Percentiles rank a stretch among this genome's conserved stretches.
These are phyloP conservation scores for Chloropsis hardwickii DNA, from an alignment of 2,113 vertebrate genomes.

Conservation along the genomic window DNA sequence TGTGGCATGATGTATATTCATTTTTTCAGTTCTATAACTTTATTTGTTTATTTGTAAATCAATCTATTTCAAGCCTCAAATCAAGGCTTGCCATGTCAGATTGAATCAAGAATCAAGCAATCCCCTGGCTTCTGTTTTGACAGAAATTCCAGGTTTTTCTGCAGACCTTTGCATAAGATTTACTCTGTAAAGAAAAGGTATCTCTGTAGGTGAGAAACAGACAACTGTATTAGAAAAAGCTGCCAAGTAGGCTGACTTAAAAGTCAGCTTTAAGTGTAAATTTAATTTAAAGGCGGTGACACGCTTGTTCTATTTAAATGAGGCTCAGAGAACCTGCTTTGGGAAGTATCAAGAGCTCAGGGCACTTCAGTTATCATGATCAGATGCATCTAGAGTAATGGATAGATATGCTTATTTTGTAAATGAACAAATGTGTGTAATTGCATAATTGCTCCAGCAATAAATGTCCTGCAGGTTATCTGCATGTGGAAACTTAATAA, in stretches of 20 bases:
- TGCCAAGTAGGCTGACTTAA: slow-evolving; percentile 3
- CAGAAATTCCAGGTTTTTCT: not conserved
- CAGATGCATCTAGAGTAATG: not conserved
- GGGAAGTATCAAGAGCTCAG: not conserved
- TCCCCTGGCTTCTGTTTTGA: not conserved
- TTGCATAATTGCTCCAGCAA: not conserved
- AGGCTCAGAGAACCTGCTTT: not conserved
- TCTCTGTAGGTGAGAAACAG: slow-evolving; percentile 9
- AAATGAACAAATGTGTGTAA: not conserved
- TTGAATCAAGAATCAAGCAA: not conserved
- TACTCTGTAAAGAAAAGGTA: not conserved
- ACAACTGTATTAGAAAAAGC: slow-evolving; percentile 16
- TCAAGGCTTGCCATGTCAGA: not conserved
- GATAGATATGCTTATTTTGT: not conserved
- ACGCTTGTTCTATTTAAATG: slow-evolving; percentile 24
- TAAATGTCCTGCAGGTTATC: not conserved
- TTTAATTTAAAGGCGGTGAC: not conserved
- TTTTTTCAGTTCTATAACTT: not conserved
- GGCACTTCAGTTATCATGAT: not conserved
- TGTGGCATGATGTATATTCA: not conserved
- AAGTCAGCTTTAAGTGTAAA: slow-evolving; percentile 14
- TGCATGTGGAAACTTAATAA: not conserved
- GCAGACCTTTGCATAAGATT: not conserved
- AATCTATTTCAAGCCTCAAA: slow-evolving; percentile 14
- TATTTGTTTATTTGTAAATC: slow-evolving; percentile 38